Evolutionary conservation across 2,797 vertebrate species (phyloP).

Genomic region (Sarcophilus harrisii): DNA sequence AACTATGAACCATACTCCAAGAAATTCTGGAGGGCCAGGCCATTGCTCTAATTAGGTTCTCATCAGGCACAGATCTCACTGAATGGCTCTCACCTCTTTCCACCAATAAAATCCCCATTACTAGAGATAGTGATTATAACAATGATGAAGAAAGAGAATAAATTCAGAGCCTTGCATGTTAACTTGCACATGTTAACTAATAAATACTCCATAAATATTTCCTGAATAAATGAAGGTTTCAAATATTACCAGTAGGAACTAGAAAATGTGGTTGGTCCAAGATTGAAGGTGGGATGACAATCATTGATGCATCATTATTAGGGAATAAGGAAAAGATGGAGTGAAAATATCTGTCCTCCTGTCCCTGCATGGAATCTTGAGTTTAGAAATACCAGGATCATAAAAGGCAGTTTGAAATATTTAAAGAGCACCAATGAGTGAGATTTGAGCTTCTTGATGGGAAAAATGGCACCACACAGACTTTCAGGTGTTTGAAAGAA

Average conservation of each 20-base stretch:
- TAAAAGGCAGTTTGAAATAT: background rate
- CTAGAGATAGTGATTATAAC: background rate
- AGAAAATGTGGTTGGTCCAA: background rate
- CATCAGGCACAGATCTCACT: background rate
- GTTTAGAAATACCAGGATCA: background rate
- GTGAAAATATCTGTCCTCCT: background rate
- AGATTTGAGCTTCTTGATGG: background rate
- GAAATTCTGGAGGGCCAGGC: conserved; percentile 56
- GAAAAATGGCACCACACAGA: background rate
- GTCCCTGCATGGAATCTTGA: background rate
- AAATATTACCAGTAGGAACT: background rate
- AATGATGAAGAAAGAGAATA: conserved; percentile 24
- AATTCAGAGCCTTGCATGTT: conserved; percentile 5
- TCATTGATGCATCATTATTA: background rate
- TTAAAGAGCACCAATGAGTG: background rate
- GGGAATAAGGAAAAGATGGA: background rate
- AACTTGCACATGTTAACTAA: background rate
- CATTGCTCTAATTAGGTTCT: conserved; percentile 55
- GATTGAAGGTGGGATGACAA: background rate
- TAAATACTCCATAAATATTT: background rate
- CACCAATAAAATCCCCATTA: background rate
- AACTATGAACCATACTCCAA: conserved; percentile 59
- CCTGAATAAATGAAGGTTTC: background rate
- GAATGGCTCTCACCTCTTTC: background rate
- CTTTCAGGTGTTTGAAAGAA: background rate